Base-by-base conservation (phyloP, 1,140 invertebrate species). In the Drosophila ambigua region DNA sequence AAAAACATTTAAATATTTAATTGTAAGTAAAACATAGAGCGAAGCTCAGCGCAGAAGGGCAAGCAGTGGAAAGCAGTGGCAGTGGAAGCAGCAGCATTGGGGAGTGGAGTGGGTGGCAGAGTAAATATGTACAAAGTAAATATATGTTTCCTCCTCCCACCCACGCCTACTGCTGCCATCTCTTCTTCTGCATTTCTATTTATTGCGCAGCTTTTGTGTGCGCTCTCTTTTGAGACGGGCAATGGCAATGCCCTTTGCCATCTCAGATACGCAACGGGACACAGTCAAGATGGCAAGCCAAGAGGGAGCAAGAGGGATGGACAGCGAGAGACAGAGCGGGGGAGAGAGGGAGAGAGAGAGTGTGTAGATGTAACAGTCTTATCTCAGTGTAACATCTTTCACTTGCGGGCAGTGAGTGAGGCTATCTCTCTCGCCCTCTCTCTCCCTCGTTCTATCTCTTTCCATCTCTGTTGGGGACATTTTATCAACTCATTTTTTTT, bases 161-260 rank as follows among this genome's bases (percentile, higher is more conserved):
- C 24, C 57, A 7, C 5, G 20, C 20, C 24, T 9, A 11, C 15
- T 53, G 46, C 26, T 66, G 68, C 52, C 66, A 57, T 50, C 71
- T 74, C 72, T 72, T 62, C 66, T 66, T 55, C 64, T 72, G 69
- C 61, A 77, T 63, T 71, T 71, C 79, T 87, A 87, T 81, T 79
- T 79, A 90, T 79, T 79, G 81, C 87, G 87, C 82, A 84, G 81
- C 81, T 81, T 84, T 87, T 84, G 78, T 85, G 81, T 78, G 77
- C 82, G 69, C 69, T 64, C 63, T 26, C 35, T 57, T 53, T 46
- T 71, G 67, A 90, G 69, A 46, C 31, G 69, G 48, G 51, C 68
- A 55, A 60, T 89, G 85, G 80, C 85, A 90, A 90, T 90, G 85
- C 85, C 85, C 85, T 90, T 90, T 90, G 76, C 81, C 78, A 90